Evolutionary conservation across 2,797 vertebrate species (phyloP), one percentile per base, ranked within the genome.

Genomic region (Euphonia xanthogaster): DNA sequence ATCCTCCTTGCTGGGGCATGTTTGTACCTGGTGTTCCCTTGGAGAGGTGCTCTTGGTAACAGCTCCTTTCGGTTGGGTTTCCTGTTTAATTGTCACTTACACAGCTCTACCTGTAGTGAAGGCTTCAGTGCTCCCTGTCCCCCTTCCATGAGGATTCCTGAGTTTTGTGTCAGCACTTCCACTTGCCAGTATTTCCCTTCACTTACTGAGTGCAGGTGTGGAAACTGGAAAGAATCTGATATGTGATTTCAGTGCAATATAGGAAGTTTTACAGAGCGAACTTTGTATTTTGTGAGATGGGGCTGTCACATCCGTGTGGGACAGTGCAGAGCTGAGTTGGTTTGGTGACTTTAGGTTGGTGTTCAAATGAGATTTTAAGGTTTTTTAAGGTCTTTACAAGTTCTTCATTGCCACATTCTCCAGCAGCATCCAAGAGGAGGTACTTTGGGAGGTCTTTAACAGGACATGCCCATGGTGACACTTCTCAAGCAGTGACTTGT

Each of bases 271-370:
- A 39, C 33, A n/a, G 50, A 62, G 42, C 39, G 76, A 19, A 75
- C 22, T 37, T 47, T 4, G 0, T n/a, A 2, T 28, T 78, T 74
- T 61, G 30, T 24, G 33, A 21, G 57, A 5, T 3, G 16, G 23
- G 20, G 5, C 44, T 58, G 48, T 35, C 14, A 4, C 0, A 0
- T 84, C 25, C 7, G 22, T 1, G 10, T n/a, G n/a, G 54, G n/a
- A 31, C 44, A 51, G 14, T 23, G 21, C 35, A 44, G 44, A 47
- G 6, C 7, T 50, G 60, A 17, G 39, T 47, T 65, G 54, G 9
- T 70, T 66, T 58, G 65, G 58, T 27, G 61, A 24, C 53, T 45
- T 2, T 9, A 12, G 44, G 6, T 7, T 47, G 44, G 35, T n/a
- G 25, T 33, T 58, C 47, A 30, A 54, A 39, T 62, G 47, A 33